phyloP scores from a whole-genome alignment of 1,140 invertebrate species.

The Dufourea novaeangliae region DNA sequence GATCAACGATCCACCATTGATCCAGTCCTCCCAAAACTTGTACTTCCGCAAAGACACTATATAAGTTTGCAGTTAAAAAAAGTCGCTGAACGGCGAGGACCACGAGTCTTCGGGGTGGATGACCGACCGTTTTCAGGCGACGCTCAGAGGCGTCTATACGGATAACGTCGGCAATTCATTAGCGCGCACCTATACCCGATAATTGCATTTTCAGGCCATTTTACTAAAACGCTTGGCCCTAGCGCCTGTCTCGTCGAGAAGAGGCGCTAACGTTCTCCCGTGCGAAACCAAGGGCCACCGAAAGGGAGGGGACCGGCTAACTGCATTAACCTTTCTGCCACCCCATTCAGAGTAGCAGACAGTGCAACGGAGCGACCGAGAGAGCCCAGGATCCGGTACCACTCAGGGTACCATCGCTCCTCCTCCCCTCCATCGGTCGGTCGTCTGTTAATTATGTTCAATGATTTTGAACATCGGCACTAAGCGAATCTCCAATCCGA shows the following conservation, averaged over 20 bases:
- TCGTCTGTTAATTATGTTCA: slow-evolving; percentile 78
- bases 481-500: slow-evolving; percentile 79
- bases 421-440: slow-evolving; percentile 70
- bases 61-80: too few species aligned
- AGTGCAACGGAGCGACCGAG: slow-evolving; percentile 38
- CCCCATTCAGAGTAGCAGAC: slow-evolving; percentile 62
- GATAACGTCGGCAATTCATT: slow-evolving; percentile 79
- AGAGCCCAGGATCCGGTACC: slow-evolving; percentile 54
- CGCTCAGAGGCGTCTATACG: slow-evolving; percentile 49
- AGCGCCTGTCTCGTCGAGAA: slow-evolving; percentile 70
- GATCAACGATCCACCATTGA: too few species aligned
- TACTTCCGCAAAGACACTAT: too few species aligned
- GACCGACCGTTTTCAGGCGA: neutral
- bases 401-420: slow-evolving; percentile 58
- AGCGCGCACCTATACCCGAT: slow-evolving; percentile 79
- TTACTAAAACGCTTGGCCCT: slow-evolving; percentile 77
- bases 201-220: slow-evolving; percentile 80
- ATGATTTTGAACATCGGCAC: slow-evolving; percentile 78
- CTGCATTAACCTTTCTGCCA: slow-evolving; percentile 80
- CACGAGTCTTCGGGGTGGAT: neutral
- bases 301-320: slow-evolving; percentile 74
- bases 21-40: too few species aligned
- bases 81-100: neutral
- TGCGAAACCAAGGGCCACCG: slow-evolving; percentile 66
- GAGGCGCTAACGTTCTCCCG: slow-evolving; percentile 71